phyloP scores from a whole-genome alignment of 2,797 vertebrate genomes.

The Amazona ochrocephala region DNA sequence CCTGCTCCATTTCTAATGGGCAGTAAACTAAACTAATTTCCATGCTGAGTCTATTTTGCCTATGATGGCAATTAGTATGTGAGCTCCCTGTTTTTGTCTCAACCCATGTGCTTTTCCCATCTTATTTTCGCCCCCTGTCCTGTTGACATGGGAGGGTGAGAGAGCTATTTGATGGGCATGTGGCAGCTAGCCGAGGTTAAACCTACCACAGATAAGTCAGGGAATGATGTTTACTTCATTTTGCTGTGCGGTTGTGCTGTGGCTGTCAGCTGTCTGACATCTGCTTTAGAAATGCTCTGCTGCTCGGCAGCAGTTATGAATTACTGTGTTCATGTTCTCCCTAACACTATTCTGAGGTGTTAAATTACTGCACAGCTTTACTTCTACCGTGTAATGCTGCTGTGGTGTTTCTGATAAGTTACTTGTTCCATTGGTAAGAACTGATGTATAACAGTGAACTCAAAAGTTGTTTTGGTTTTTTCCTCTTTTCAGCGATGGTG shows the following conservation, averaged over 20 bases:
- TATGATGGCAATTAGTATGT: not conserved
- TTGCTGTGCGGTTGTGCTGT: not conserved
- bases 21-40: not conserved
- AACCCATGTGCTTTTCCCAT: not conserved
- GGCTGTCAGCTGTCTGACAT: not conserved
- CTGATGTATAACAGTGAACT: not conserved
- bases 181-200: not conserved
- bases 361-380: not conserved
- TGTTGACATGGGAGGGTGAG: rapidly evolving
- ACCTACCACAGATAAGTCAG: not conserved
- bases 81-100: not conserved
- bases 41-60: not conserved
- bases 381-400: not conserved
- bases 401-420: not conserved
- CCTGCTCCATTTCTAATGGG: not conserved
- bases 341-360: not conserved
- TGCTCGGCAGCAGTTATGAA: not conserved
- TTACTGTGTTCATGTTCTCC: not conserved
- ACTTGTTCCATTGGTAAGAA: not conserved
- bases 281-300: not conserved
- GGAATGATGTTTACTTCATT: not conserved
- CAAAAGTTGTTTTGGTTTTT: not conserved
- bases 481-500: slow-evolving; percentile 85
- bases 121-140: not conserved
- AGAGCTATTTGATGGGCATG: not conserved